Evolutionary conservation across 1,140 invertebrate species (phyloP), one percentile per base, ranked within the genome.

Genomic region (Drosophila kepulauana): DNA sequence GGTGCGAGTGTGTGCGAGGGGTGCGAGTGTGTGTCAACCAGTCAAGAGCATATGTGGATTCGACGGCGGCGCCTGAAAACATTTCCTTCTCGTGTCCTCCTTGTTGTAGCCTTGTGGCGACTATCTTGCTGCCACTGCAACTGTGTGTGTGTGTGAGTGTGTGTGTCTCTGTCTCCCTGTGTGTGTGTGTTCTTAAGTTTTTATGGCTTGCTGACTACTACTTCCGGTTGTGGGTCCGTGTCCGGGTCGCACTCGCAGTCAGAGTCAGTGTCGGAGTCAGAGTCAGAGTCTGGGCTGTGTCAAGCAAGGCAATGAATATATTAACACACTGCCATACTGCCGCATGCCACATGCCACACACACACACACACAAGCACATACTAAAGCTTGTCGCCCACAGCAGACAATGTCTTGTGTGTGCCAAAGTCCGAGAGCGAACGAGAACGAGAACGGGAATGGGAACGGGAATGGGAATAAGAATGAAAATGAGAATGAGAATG

Each of bases 131-230:
- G 2, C 5, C 10, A 11, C 1, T 30, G 2, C 5, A 11, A 11
- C 1, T 30, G 13, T 52, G 25, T 65, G 54, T 65, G 54, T 46
- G 20, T 46, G 38, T 67, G 15, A 66, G 57, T 38, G 48, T 43
- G 41, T 30, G 28, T 56, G 30, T 43, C 46, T 41, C n/a, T 59
- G 28, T 58, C 8, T 59, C 15, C 33, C 30, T 65, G 46, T 52
- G 28, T 52, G n/a, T 75, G 64, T 75, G 79, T 69, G 59, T 85
- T 74, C 81, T 89, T 89, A 89, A 89, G 85, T 89, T 89, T 89
- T 89, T 89, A 89, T 89, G 75, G 86, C 85, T 88, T 89, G 81
- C 81, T 89, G 85, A 89, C 85, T 89, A 89, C 85, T 89, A 89
- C 85, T 89, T 88, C 85, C 86, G 85, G 85, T 66, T 75, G 51